A percentile compares a stretch with the other conserved stretches of the same genome.
Conservation (phyloP, 2,888 invertebrate species). For the Euzophera pinguis region DNA sequence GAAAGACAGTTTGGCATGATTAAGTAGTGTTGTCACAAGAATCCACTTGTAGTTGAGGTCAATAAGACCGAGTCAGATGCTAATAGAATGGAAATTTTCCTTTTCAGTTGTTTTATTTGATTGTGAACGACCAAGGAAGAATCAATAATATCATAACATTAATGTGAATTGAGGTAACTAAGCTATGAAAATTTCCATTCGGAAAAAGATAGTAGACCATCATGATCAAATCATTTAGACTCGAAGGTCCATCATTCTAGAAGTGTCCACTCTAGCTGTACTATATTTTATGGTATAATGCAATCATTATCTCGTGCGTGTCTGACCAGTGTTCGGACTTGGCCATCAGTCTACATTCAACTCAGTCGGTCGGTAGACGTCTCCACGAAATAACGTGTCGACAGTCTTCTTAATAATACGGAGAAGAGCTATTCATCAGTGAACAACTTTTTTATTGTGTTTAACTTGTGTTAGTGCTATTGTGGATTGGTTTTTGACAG, state of each 20-base stretch:
- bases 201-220: neutral
- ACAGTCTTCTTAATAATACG: neutral
- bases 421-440: neutral
- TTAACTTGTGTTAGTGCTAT: slow-evolving; percentile 15
- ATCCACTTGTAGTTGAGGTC: no score
- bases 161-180: no score
- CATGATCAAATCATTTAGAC: neutral
- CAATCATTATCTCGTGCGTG: slow-evolving; percentile 41
- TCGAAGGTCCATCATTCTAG: neutral
- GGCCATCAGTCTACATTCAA: slow-evolving; percentile 18
- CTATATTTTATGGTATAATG: slow-evolving; percentile 24
- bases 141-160: no score
- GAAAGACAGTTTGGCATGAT: no score
- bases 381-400: slow-evolving; percentile 37
- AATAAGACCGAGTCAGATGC: no score
- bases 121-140: no score
- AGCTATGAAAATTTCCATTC: no score
- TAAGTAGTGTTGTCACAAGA: no score
- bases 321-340: slow-evolving; percentile 20
- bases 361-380: slow-evolving; percentile 52
- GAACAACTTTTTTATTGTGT: slow-evolving; percentile 5
- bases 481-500: slow-evolving; percentile 2
- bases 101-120: no score
- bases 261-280: neutral
- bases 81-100: no score